Evolutionary conservation across 1,140 invertebrate species (phyloP).

Genomic region (Papilio polyxenes): DNA sequence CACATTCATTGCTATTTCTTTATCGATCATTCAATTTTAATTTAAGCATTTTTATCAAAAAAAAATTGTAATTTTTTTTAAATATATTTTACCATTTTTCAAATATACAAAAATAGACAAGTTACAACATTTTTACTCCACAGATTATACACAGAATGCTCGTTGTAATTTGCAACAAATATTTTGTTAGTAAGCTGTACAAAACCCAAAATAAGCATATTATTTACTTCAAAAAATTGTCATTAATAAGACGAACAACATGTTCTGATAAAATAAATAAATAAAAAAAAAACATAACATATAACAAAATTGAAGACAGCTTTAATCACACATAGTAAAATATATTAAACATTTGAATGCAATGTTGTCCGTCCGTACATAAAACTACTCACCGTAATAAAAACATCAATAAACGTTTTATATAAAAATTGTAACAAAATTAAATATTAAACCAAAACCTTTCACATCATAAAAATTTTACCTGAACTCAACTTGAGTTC

Average conservation of each 20-base stretch:
- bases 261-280: not conserved
- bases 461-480: not conserved
- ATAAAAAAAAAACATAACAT: not conserved
- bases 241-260: slow-evolving; percentile 29
- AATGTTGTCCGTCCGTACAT: slow-evolving; percentile 16
- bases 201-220: slow-evolving; percentile 34
- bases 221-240: slow-evolving; percentile 19
- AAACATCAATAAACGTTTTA: slow-evolving; percentile 26
- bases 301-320: not conserved
- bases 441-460: slow-evolving; percentile 28
- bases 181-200: slow-evolving; percentile 37
- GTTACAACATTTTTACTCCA: not conserved
- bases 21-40: too few relatives aligned
- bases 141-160: too few relatives aligned
- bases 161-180: not conserved
- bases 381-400: slow-evolving; percentile 35
- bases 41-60: not conserved
- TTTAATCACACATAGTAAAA: not conserved
- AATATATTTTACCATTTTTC: not conserved
- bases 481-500: slow-evolving; percentile 21
- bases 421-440: slow-evolving; percentile 28
- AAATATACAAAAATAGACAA: not conserved
- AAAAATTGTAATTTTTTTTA: too few relatives aligned
- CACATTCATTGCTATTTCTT: too few relatives aligned
- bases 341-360: not conserved